Evolutionary conservation across 2,797 vertebrate genomes (phyloP).

Genomic region (Hydrolagus colliei): DNA sequence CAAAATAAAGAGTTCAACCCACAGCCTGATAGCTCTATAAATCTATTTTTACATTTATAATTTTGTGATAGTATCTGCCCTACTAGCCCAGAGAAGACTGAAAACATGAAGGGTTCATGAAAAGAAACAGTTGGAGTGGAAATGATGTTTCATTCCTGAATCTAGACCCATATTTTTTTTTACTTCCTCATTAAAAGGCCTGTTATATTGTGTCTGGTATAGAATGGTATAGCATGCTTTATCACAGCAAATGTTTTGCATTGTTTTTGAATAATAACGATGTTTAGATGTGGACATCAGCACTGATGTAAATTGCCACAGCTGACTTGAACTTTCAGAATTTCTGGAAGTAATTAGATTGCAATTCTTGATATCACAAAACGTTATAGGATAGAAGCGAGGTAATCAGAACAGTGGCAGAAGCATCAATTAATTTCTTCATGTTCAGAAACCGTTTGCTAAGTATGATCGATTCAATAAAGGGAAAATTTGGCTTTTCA

Average conservation of each 20-base stretch:
- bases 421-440: neutral
- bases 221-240: neutral
- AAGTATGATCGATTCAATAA: neutral
- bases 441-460: neutral
- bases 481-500: neutral
- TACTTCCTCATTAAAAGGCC: neutral
- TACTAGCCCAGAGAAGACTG: too few species aligned
- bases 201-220: neutral
- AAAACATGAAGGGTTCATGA: too few species aligned
- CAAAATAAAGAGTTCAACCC: too few species aligned
- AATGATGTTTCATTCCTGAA: neutral
- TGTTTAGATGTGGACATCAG: neutral
- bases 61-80: too few species aligned
- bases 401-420: neutral
- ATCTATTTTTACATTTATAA: too few species aligned
- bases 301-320: conserved; percentile 8
- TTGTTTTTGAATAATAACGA: neutral
- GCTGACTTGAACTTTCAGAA: neutral
- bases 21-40: too few species aligned
- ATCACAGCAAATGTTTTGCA: neutral
- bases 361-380: neutral
- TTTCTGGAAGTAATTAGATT: neutral
- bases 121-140: too few species aligned
- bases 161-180: neutral
- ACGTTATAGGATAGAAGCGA: neutral